Base-by-base conservation (phyloP, 2,113 vertebrate species). In the Falcunculus frontatus region DNA sequence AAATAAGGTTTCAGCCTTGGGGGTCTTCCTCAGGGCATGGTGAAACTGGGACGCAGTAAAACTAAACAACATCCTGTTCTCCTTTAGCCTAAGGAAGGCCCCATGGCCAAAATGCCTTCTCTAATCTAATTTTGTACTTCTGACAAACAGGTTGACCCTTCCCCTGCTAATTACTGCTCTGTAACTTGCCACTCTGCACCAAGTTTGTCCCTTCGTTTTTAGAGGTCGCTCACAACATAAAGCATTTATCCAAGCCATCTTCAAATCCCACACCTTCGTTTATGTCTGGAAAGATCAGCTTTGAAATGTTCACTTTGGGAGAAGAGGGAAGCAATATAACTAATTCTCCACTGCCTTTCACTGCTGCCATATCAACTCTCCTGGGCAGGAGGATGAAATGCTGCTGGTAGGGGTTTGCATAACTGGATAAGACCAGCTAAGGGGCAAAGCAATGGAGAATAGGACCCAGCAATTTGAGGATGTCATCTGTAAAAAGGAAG, bases 51-150 rank as follows among this genome's bases (percentile, higher is more conserved):
- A 97, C 97, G 96, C 89, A 75, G 85, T 74, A 91, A 87, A 96
- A 96, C 85, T 89, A 33, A 95, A 85, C 59, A 94, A 94, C 96
- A 96, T 97, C 97, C 97, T 97, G 97, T 97, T 97, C 96, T 97
- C 93, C 95, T 86, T 72, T 94, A 94, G 93, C 96, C 94, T 96
- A 78, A 97, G 97, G 96, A 97, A 96, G 89, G 92, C 94, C 97
- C 95, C 85, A 95, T 94, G 84, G 95, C 82, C 93, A 97, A 97
- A 94, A 96, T 91, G 91, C 74, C 78, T 95, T 41, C 87, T 96
- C 89, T 60, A 84, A 94, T 97, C 94, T 97, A 70, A 96, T 91
- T 97, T 35, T 93, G 77, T 89, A 20, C 74, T 96, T 95, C 53
- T 95, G 91, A 97, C 85, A 96, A 96, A 95, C 46, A 76, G 67